phyloP scores from a whole-genome alignment of 1,140 invertebrate species.

The Eupristina koningsbergeri region DNA sequence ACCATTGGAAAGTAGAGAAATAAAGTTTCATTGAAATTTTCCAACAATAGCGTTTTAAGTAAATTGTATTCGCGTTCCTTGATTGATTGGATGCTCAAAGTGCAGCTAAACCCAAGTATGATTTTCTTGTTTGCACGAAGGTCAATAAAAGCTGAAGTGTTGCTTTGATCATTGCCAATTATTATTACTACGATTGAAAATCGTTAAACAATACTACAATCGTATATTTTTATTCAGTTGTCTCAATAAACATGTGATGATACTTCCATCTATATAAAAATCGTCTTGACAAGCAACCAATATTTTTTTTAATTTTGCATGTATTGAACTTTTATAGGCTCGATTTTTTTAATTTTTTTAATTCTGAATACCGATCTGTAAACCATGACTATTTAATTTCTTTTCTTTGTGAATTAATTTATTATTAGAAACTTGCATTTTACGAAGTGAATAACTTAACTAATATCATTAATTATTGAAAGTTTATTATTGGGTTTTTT shows the following conservation, averaged over 20 bases:
- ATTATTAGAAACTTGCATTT: not conserved
- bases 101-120: not conserved
- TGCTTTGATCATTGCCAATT: not conserved
- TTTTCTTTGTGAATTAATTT: not conserved
- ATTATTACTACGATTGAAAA: slow-evolving; percentile 33
- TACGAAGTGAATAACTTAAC: too few relatives aligned
- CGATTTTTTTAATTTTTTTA: too few relatives aligned
- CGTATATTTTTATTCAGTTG: not conserved
- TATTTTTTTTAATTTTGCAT: not conserved
- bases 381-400: not conserved
- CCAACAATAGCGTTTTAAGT: not conserved
- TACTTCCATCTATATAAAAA: too few relatives aligned
- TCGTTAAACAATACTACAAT: slow-evolving; percentile 29
- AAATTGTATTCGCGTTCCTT: not conserved
- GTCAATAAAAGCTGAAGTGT: slow-evolving; percentile 31
- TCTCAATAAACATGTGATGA: not conserved
- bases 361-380: too few relatives aligned
- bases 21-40: not conserved
- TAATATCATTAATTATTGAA: too few relatives aligned
- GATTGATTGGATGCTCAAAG: slow-evolving; percentile 22
- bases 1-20: not conserved
- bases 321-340: too few relatives aligned
- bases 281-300: too few relatives aligned
- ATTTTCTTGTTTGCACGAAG: slow-evolving; percentile 9
- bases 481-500: too few relatives aligned